Conservation (phyloP, 2,888 invertebrate genomes). For the Linnaemya vulpina region DNA sequence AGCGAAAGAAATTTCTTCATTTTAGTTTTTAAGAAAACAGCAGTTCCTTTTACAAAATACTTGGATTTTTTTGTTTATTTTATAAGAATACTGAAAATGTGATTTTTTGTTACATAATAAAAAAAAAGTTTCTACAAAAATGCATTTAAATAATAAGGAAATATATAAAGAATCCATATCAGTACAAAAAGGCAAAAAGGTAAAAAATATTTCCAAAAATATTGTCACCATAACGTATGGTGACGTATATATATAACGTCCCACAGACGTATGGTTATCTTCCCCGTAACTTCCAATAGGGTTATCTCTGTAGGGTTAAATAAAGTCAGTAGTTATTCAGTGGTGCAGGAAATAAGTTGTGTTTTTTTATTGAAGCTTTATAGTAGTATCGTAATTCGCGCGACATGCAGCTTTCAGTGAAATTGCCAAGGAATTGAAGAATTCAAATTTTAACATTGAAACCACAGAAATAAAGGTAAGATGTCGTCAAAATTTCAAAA, state of each 20-base stretch:
- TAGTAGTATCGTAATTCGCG: no score
- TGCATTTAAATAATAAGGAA: constrained; percentile 4
- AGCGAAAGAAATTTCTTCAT: constrained; percentile 24
- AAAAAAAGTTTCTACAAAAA: constrained; percentile 1
- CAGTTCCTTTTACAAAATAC: constrained; percentile 40
- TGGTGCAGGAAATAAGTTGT: no score
- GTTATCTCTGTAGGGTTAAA: constrained; percentile 13
- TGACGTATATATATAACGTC: constrained; percentile 16
- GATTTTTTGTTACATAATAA: constrained; percentile 1
- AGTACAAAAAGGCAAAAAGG: constrained; percentile 21
- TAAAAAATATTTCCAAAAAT: constrained; percentile 17
- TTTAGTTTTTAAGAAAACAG: constrained; percentile 45
- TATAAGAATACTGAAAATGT: constrained; percentile 34
- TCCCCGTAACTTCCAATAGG: constrained; percentile 14
- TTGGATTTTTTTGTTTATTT: constrained; percentile 42
- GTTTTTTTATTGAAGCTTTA: no score
- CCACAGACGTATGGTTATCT: constrained; percentile 12
- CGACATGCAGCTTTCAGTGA: no score
- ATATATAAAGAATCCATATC: not conserved
- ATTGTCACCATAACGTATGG: constrained; percentile 13
- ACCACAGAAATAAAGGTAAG: no score
- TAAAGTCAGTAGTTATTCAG: no score
- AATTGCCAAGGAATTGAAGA: no score
- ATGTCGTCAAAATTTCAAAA: no score
- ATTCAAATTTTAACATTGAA: no score